Evolutionary conservation across 2,888 invertebrate species (phyloP).

Genomic region (Alsophila aescularia): DNA sequence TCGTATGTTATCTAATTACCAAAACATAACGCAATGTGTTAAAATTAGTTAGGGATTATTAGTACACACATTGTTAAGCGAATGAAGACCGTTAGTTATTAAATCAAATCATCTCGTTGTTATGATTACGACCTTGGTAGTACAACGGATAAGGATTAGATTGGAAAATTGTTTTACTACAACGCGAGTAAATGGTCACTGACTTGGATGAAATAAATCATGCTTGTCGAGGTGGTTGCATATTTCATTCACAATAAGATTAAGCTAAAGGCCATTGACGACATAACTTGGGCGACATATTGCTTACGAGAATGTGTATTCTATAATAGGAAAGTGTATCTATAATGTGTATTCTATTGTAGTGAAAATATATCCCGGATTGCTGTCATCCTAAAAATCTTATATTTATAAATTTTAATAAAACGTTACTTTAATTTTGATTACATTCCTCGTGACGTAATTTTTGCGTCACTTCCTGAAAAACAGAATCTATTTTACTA

Average conservation of each 20-base stretch:
- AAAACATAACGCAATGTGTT: conserved; percentile 45
- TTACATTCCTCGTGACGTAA: no score
- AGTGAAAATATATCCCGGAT: no score
- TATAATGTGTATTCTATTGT: no score
- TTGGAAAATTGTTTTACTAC: conserved; percentile 55
- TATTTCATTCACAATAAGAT: background rate
- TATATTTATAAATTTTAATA: no score
- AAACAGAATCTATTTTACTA: no score
- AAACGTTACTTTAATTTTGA: no score
- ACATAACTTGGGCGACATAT: background rate
- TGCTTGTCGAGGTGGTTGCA: conserved; percentile 11
- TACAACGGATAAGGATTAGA: conserved; percentile 41
- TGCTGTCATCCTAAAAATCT: no score
- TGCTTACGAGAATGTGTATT: background rate
- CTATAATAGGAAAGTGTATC: no score
- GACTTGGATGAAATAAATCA: conserved; percentile 39
- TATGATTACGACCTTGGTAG: conserved; percentile 34
- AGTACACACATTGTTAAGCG: conserved; percentile 37
- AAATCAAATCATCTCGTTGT: conserved; percentile 27
- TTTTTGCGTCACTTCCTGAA: no score
- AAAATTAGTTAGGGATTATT: conserved; percentile 38
- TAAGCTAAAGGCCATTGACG: background rate
- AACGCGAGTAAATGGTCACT: conserved; percentile 50
- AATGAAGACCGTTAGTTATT: conserved; percentile 38
- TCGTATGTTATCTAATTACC: conserved; percentile 42